A percentile compares a stretch with the other conserved stretches of the same genome.
Conservation (phyloP, 2,888 invertebrate species). For the Microplitis deprimator region DNA sequence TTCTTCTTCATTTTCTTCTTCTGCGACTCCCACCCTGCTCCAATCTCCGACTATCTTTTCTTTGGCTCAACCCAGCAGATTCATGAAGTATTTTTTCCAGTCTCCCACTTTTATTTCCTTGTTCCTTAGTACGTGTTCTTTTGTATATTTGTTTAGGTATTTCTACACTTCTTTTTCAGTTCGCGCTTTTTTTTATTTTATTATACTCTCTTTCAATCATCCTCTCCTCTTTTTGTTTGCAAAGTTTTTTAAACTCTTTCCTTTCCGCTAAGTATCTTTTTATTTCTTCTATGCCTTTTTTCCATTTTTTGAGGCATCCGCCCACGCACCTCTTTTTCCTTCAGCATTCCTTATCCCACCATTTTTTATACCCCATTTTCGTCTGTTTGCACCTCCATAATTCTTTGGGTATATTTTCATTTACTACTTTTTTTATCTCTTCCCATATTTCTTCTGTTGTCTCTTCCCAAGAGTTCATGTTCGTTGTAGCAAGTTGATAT, state of each 20-base stretch:
- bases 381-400: background rate
- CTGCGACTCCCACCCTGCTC: slow-evolving; percentile 2
- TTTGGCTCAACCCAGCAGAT: background rate
- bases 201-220: slow-evolving; percentile 8
- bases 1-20: slow-evolving; percentile 26
- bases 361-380: background rate
- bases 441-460: background rate
- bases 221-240: slow-evolving; percentile 26
- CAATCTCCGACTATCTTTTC: slow-evolving; percentile 14
- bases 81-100: background rate
- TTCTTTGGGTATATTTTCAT: background rate
- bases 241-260: slow-evolving; percentile 13
- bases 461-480: background rate
- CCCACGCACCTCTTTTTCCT: slow-evolving; percentile 24
- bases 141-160: slow-evolving; percentile 29
- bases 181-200: slow-evolving; percentile 12
- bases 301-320: slow-evolving; percentile 2
- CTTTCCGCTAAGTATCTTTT: slow-evolving; percentile 28
- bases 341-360: slow-evolving; percentile 31
- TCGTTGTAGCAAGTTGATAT: background rate
- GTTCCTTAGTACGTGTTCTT: background rate
- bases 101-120: slow-evolving; percentile 6
- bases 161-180: slow-evolving; percentile 30
- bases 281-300: background rate
- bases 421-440: slow-evolving; percentile 3